Base-by-base conservation (phyloP, 2,888 invertebrate genomes). In the Anoncus sp. region DNA sequence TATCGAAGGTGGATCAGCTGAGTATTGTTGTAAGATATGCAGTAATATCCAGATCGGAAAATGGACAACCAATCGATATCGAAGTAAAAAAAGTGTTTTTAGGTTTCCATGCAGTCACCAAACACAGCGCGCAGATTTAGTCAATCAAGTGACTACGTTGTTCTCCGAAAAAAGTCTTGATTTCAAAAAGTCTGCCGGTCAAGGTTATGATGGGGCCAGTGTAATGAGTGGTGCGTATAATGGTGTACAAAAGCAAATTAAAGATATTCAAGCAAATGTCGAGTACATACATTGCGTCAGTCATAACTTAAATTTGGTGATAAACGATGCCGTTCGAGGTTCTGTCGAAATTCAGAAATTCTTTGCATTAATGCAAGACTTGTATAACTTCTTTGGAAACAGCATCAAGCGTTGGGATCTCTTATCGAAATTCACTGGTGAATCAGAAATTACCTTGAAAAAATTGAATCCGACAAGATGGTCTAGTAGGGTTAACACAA, bases 201-300 rank as follows among this genome's bases (percentile, higher is more conserved):
- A 86, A 80, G 80, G 80, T 35, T 87, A 88, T 79, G 87, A 88
- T 80, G 87, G 87, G 75, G 87, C 86, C 73, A 84, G 83, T 79
- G 83, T 86, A 2, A 86, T 86, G 85, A 85, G 84, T 77, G 85
- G 85, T 55, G 79, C 75, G 35, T 86, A 85, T n/a, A 53, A 27
- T 53, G 53, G n/a, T 16, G 53, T 16, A 24, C 27, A 85, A 83
- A 82, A 83, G 81, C 80, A 69, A 40, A 82, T 83, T 66, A 83
- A 82, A 74, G 81, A 84, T 78, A 82, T 83, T 60, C 81, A 85
- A 80, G 80, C 83, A 59, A 84, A 83, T 69, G 85, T 81, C 16
- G 75, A 71, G 57, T 85, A 82, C 45, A 72, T 84, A 53, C 77
- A 81, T 79, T 83, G 82, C 74, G 79, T 75, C 40, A 71, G 71